A percentile compares a stretch with the other conserved stretches of the same genome.
phyloP scores from a whole-genome alignment of 2,113 vertebrate genomes.

The Tretioscincus oriximinensis region DNA sequence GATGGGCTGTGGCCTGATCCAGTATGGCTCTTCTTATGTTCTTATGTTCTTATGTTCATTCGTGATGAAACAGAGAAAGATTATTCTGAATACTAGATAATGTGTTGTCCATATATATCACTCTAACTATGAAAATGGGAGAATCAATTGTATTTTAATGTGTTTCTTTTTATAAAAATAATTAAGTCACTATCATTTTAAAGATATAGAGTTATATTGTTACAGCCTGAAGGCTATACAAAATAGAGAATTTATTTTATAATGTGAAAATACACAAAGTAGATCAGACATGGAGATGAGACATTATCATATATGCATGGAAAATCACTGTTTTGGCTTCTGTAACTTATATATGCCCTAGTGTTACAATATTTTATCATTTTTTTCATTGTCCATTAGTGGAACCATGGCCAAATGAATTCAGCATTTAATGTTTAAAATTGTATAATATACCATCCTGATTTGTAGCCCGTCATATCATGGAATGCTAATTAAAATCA shows the following conservation, averaged over 20 bases:
- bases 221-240: conserved; percentile 65
- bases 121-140: conserved; percentile 56
- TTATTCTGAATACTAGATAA: conserved; percentile 45
- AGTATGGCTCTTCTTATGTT: no score
- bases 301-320: conserved; percentile 47
- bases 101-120: conserved; percentile 26
- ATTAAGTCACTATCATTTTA: conserved; percentile 70
- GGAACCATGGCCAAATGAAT: conserved; percentile 82
- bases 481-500: conserved; percentile 97
- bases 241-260: conserved; percentile 65
- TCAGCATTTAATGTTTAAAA: conserved; percentile 83
- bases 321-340: conserved; percentile 49
- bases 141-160: conserved; percentile 70
- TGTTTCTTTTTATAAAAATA: conserved; percentile 74
- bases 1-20: no score
- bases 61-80: conserved; percentile 28
- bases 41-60: no score
- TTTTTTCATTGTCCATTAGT: conserved; percentile 69
- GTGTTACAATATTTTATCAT: conserved; percentile 38
- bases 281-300: conserved; percentile 44
- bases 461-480: conserved; percentile 93
- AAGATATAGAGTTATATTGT: conserved; percentile 60
- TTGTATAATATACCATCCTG: conserved; percentile 94
- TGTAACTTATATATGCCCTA: conserved; percentile 39
- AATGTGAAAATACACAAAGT: conserved; percentile 54